Conservation (phyloP, 2,888 invertebrate species). For the Frankliniella fusca region DNA sequence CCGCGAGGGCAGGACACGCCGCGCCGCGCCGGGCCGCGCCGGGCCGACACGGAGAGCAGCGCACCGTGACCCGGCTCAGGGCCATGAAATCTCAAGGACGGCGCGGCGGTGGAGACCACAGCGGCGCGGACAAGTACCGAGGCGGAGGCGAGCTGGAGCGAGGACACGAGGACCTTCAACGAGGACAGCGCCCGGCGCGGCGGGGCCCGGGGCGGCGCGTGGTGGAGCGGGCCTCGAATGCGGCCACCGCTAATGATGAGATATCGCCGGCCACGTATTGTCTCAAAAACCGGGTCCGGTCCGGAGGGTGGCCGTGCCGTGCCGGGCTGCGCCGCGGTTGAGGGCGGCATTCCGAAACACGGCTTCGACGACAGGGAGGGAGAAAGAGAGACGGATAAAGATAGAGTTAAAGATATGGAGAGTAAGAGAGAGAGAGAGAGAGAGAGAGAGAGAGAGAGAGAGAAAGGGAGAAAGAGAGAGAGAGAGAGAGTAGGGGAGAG, state of each 20-base stretch:
- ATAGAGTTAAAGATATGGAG: no score
- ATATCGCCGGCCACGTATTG: neutral
- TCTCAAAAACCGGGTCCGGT: neutral
- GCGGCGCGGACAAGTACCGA: neutral
- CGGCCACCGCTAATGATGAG: neutral
- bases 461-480: no score
- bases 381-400: no score
- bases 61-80: conserved; percentile 19
- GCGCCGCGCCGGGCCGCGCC: neutral
- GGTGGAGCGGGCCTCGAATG: no score
- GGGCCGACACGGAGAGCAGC: neutral
- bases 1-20: neutral
- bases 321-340: neutral
- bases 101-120: neutral
- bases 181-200: neutral
- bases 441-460: no score
- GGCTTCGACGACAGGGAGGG: no score
- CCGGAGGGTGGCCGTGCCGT: no score
- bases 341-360: neutral
- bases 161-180: neutral
- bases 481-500: no score
- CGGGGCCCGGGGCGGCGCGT: neutral
- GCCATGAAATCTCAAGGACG: conserved; percentile 21
- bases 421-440: no score
- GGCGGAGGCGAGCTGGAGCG: neutral